Evolutionary conservation across 2,113 vertebrate genomes (phyloP), one percentile per base, ranked within the genome.

Genomic region (Chascanopsetta lugubris): DNA sequence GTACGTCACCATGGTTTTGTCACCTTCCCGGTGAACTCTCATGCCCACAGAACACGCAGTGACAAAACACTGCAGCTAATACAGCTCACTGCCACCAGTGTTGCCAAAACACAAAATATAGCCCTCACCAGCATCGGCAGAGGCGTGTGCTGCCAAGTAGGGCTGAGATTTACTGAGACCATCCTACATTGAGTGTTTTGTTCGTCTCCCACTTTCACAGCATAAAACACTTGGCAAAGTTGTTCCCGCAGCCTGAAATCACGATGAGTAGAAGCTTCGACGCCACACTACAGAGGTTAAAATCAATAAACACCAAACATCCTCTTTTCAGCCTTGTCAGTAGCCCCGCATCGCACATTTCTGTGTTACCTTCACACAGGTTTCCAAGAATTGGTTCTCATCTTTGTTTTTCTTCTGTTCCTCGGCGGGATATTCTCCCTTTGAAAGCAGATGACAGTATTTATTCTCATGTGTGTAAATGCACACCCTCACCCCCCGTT

Each of bases 381-480:
- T 74, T 79, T 78, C 76, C 61, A 60, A 74, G 55, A 55, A 59
- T 65, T 79, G n/a, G n/a, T n/a, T n/a, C n/a, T 72, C 68, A 50
- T 51, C 78, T 83, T 87, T 89, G 83, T 84, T 85, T 86, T 88
- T 74, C 27, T 48, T 61, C 62, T 69, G 84, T 78, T 85, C 83
- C 82, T 71, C 79, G 70, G 72, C 69, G 77, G 77, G 76, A 79
- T 75, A 84, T 87, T 85, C 84, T 56, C 56, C 80, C 79, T 76
- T 51, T 68, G 53, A 89, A 70, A 69, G 81, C 25, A 75, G 70
- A 89, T 87, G 79, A 87, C 85, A 78, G 76, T 69, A 75, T 61
- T 78, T 53, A 75, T 69, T 83, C 72, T 6, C 15, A 84, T 83
- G 72, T 54, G 78, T 85, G 73, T 67, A 80, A 81, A 75, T 50